Evolutionary conservation across 2,797 vertebrate genomes (phyloP).

Genomic region (Esox masquinongy): DNA sequence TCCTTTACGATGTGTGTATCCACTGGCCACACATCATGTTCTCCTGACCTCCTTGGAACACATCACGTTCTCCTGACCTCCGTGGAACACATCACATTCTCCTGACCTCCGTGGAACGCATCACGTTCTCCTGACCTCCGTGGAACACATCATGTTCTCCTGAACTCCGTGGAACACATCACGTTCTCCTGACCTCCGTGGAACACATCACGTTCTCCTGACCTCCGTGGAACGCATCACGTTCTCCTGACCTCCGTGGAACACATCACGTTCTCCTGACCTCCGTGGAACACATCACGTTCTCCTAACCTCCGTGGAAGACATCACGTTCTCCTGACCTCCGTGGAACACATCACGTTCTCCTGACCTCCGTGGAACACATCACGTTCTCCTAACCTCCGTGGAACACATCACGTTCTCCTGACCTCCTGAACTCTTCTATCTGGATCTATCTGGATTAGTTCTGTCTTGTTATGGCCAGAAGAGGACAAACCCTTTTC

Average conservation of each 20-base stretch:
- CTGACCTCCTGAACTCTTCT: not conserved
- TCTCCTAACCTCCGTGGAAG: not conserved
- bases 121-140: not conserved
- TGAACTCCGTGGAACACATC: not conserved
- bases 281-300: not conserved
- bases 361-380: not conserved
- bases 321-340: not conserved
- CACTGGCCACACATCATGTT: not conserved
- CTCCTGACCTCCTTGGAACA: not conserved
- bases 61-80: not conserved
- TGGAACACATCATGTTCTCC: not conserved
- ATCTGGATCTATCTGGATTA: not conserved
- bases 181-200: not conserved
- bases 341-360: not conserved
- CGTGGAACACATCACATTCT: not conserved
- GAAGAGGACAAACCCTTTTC: too few species aligned
- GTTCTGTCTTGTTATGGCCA: too few species aligned
- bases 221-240: not conserved
- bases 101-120: not conserved
- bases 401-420: not conserved
- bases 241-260: not conserved
- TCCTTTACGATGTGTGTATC: not conserved
- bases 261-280: not conserved
- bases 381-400: not conserved
- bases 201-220: not conserved